phyloP scores from a whole-genome alignment of 2,888 invertebrate genomes.

The Anaspis maculata region DNA sequence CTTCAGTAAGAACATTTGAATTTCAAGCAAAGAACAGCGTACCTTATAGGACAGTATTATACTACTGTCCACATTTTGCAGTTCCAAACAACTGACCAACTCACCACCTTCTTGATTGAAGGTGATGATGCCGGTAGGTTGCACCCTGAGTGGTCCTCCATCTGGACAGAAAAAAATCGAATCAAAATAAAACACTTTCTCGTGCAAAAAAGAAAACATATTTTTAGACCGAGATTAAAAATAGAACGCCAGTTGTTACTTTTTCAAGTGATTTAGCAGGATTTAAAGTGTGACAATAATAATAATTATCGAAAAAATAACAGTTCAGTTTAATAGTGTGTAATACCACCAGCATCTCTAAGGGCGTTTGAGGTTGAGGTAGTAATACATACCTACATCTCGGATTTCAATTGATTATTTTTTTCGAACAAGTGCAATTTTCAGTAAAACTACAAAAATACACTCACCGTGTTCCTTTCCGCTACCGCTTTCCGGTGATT shows the following conservation, averaged over 20 bases:
- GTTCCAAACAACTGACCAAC: slow-evolving; percentile 54
- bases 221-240: not conserved
- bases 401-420: too few species aligned
- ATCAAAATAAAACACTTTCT: slow-evolving; percentile 5
- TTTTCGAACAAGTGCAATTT: too few species aligned
- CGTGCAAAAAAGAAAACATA: not conserved
- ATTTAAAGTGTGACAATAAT: too few species aligned
- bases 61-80: slow-evolving; percentile 57
- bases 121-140: slow-evolving; percentile 61
- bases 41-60: slow-evolving; percentile 60
- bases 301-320: too few species aligned
- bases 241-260: not conserved
- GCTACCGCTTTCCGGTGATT: slow-evolving; percentile 31
- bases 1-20: not conserved
- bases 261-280: not conserved
- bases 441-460: too few species aligned
- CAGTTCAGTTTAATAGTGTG: too few species aligned
- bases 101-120: slow-evolving; percentile 63
- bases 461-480: slow-evolving; percentile 28
- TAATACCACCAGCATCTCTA: too few species aligned
- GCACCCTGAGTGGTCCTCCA: slow-evolving; percentile 53
- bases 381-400: too few species aligned
- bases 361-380: too few species aligned
- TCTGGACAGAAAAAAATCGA: slow-evolving; percentile 18
- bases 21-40: too few species aligned